Conservation (phyloP, 2,888 invertebrate genomes). For the Uropetala carovei region DNA sequence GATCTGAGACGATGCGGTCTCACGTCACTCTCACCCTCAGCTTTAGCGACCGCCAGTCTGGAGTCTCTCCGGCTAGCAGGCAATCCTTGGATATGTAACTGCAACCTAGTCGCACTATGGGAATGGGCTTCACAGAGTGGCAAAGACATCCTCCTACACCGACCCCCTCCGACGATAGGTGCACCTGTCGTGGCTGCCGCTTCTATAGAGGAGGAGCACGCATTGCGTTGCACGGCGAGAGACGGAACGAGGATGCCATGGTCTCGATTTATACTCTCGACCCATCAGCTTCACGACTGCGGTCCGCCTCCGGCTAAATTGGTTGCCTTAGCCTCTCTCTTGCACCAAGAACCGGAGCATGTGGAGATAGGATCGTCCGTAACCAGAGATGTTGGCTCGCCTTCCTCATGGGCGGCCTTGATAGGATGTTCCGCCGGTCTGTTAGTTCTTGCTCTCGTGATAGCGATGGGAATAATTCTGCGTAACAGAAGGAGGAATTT, state of each 20-base stretch:
- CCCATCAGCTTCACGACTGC: conserved; percentile 51
- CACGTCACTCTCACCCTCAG: conserved; percentile 79
- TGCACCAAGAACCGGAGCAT: conserved; percentile 37
- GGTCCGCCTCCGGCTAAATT: conserved; percentile 35
- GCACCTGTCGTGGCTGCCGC: conserved; percentile 33
- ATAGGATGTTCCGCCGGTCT: conserved; percentile 20
- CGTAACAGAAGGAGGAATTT: conserved; percentile 27
- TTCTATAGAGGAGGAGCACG: conserved; percentile 52
- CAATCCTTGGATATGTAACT: conserved; percentile 84
- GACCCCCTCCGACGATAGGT: conserved; percentile 25
- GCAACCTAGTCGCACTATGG: conserved; percentile 84
- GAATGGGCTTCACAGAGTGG: conserved; percentile 83
- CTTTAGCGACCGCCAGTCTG: conserved; percentile 77
- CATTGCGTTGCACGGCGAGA: conserved; percentile 20
- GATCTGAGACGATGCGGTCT: conserved; percentile 82
- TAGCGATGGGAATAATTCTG: not conserved
- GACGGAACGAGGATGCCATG: conserved; percentile 57
- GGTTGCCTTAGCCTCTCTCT: conserved; percentile 13
- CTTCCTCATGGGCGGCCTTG: not conserved
- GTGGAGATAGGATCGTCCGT: not conserved
- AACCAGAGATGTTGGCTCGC: not conserved
- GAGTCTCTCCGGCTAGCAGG: conserved; percentile 81
- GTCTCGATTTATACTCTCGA: conserved; percentile 24
- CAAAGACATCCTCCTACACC: conserved; percentile 74
- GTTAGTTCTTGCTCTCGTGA: not conserved